These are phyloP conservation scores for Mimas tiliae DNA, from an alignment of 2,888 invertebrate genomes.

Conservation along the genomic window DNA sequence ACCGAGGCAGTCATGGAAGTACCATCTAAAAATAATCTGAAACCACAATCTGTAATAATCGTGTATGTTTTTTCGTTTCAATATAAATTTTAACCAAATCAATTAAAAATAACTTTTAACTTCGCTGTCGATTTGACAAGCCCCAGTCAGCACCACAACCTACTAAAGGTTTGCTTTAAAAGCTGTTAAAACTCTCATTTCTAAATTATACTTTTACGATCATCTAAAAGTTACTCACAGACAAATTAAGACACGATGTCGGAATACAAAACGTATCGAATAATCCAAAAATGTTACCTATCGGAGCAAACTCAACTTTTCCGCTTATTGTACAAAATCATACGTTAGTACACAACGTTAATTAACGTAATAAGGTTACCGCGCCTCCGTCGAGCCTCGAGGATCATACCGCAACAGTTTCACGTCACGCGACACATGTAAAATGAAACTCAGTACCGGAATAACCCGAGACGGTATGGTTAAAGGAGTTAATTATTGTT, in stretches of 20 bases:
- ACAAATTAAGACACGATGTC: no score
- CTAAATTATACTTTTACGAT: no score
- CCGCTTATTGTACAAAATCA: neutral
- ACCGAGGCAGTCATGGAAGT: no score
- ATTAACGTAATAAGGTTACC: conserved; percentile 14
- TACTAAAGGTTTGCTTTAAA: no score
- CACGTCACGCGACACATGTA: neutral
- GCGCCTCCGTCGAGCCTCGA: neutral
- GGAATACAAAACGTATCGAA: no score
- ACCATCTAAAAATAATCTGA: neutral
- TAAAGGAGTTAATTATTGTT: no score
- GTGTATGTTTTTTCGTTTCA: neutral
- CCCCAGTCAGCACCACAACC: no score
- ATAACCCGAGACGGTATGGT: conserved; percentile 2
- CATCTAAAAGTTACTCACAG: no score
- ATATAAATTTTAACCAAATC: neutral
- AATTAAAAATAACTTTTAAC: no score
- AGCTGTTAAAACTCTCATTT: no score
- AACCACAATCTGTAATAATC: neutral
- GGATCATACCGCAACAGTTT: conserved; percentile 11
- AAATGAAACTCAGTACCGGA: conserved; percentile 11
- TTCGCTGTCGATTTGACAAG: no score
- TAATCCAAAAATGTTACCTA: no score
- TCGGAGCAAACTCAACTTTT: neutral
- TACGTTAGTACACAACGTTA: neutral